Base-by-base conservation (phyloP, 2,113 vertebrate genomes). In the Misgurnus mizolepis region DNA sequence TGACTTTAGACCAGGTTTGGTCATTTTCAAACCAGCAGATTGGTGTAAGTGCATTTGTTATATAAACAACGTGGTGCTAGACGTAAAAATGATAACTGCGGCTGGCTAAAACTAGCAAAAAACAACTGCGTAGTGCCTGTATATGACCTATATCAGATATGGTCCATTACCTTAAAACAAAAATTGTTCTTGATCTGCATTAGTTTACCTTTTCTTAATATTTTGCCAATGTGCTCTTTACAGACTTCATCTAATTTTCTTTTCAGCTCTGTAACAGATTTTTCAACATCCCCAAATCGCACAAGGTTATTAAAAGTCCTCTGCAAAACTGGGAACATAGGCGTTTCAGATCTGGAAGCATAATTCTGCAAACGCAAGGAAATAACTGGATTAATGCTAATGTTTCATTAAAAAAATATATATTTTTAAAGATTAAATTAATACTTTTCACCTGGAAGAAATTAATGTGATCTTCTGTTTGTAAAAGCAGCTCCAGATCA, bases 401-500 rank as follows among this genome's bases (percentile, higher is more conserved):
- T 7, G 9, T 17, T 69, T 69, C 1, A 41, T 49, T 47, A 5
- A 67, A 67, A 67, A 2, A 34, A 47, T 47, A 22, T 4, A 7
- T 11, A 1, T 18, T 14, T 17, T 58, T n/a, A 7, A 3, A 53
- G 55, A 18, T 58, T 58, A 58, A 8, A 4, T 15, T 15, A 9
- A 15, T 14, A 18, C 18, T 49, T 49, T 68, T 73, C 81, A 93
- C 93, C 85, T 91, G 87, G 3, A 93, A 88, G 81, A 93, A 93
- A 11, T 80, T 55, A 60, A 93, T 81, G 49, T 89, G 86, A 82
- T 93, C 90, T 0, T 92, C 90, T 0, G 86, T 83, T 2, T 79
- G 83, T 15, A 86, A 87, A 4, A 93, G 86, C 45, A 80, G 83
- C 56, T 91, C 86, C 71, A 93, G 68, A 17, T 92, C 86, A 0